Evolutionary conservation across 1,140 invertebrate species (phyloP), one percentile per base, ranked within the genome.

Genomic region (Drepana arcuata): DNA sequence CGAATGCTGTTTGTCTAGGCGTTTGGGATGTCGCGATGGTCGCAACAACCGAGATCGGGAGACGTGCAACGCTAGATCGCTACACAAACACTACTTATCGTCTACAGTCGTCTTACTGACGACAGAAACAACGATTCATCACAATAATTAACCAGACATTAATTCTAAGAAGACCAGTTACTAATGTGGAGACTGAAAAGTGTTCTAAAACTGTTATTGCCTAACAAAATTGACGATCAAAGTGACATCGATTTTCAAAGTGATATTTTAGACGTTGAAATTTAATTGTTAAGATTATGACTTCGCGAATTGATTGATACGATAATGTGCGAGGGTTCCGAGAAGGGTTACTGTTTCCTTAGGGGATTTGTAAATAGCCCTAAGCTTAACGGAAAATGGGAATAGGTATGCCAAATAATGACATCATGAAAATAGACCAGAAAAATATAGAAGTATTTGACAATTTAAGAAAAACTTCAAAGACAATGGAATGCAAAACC

Each of bases 131-230:
- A 47, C 53, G 45, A 58, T 35, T 50, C 54, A 61, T 65, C 61
- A 65, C 49, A 65, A 64, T 30, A 15, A 45, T 26, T 41, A 53
- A 55, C 43, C 46, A 54, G 47, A 54, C n/a, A n/a, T n/a, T n/a
- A n/a, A n/a, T n/a, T n/a, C 43, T 38, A 15, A 34, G 35, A 52
- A 60, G 50, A 65, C 51, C 61, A 61, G 54, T 61, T 57, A n/a
- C 31, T 48, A 39, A 37, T 42, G 28, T 64, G 45, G 60, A 64
- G 56, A 60, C 60, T 64, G 60, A 64, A 43, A 44, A 47, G 60
- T 64, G 60, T 64, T 57, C 56, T 52, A 56, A 50, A 52, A 38
- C 38, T 54, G 39, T 45, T 55, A 59, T 55, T 63, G 48, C 46
- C 34, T 48, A 37, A 32, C 24, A 46, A 52, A 47, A 48, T 43